Evolutionary conservation across 2,113 vertebrate species (phyloP).

Genomic region (Muntiacus muntjak): DNA sequence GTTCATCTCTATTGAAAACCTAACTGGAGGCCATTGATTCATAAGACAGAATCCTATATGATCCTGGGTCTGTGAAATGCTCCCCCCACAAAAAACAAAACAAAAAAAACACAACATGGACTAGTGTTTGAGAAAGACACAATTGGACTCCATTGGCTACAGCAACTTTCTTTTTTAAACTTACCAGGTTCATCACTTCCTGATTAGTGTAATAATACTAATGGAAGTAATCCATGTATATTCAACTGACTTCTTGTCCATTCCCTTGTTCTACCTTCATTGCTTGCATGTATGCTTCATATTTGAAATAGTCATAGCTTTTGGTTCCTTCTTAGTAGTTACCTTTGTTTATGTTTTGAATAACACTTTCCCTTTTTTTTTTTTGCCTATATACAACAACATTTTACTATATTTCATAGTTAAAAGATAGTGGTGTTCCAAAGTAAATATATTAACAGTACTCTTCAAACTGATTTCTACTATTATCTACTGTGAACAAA

Average conservation of each 20-base stretch:
- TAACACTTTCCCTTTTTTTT: background rate
- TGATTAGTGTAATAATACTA: background rate
- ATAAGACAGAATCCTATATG: background rate
- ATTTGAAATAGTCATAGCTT: conserved; percentile 32
- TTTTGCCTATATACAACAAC: conserved; percentile 26
- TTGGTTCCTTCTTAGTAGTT: background rate
- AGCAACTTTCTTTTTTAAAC: background rate
- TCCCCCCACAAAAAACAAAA: background rate
- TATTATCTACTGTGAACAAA: background rate
- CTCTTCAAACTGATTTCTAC: background rate
- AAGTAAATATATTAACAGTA: conserved; percentile 27
- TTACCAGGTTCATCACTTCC: background rate
- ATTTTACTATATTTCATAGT: background rate
- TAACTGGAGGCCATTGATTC: background rate
- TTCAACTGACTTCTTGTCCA: background rate
- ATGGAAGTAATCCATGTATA: background rate
- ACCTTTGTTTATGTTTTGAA: background rate
- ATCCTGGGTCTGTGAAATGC: background rate
- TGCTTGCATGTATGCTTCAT: background rate
- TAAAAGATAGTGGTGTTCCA: background rate
- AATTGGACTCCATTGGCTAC: background rate
- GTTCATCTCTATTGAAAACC: background rate
- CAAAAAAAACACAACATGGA: background rate
- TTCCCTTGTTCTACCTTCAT: conserved; percentile 36
- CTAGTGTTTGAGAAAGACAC: background rate